These are phyloP conservation scores for Diaprepes abbreviatus DNA, from an alignment of 2,888 invertebrate species.

Conservation along the genomic window DNA sequence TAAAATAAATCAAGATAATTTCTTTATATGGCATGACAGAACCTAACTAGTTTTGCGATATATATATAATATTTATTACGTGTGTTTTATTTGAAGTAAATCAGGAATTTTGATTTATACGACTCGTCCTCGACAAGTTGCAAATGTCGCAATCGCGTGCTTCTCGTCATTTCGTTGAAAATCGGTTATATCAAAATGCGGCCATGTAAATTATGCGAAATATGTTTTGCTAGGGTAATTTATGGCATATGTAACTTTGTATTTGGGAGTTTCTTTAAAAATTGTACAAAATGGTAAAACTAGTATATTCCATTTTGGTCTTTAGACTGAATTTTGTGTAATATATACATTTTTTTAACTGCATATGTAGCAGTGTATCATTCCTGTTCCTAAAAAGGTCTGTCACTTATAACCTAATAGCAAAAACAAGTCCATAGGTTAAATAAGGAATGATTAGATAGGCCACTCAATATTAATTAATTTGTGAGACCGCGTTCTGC, in stretches of 20 bases:
- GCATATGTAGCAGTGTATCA: too few relatives aligned
- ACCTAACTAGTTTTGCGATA: slow-evolving; percentile 32
- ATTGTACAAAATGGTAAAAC: too few relatives aligned
- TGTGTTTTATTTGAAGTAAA: slow-evolving; percentile 44
- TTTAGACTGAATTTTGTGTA: too few relatives aligned
- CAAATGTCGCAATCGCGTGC: slow-evolving; percentile 39
- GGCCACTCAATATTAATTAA: too few relatives aligned
- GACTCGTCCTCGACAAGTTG: slow-evolving; percentile 33
- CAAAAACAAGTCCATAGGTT: too few relatives aligned
- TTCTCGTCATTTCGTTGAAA: slow-evolving; percentile 29
- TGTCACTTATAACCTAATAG: background rate
- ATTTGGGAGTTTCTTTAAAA: too few relatives aligned
- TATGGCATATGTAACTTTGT: slow-evolving; percentile 10
- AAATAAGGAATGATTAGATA: too few relatives aligned
- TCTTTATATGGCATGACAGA: slow-evolving; percentile 38
- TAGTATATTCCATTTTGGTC: too few relatives aligned
- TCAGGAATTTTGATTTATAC: slow-evolving; percentile 40
- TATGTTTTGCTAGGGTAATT: slow-evolving; percentile 19
- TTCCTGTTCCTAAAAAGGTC: too few relatives aligned
- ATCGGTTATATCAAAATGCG: slow-evolving; percentile 11
- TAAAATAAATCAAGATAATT: slow-evolving; percentile 35
- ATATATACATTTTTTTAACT: too few relatives aligned
- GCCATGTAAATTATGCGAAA: slow-evolving; percentile 20
- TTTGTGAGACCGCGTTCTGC: too few relatives aligned
- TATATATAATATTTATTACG: slow-evolving; percentile 41